These are phyloP conservation scores for Coptotermes formosanus DNA, from an alignment of 1,140 invertebrate species.

Conservation along the genomic window DNA sequence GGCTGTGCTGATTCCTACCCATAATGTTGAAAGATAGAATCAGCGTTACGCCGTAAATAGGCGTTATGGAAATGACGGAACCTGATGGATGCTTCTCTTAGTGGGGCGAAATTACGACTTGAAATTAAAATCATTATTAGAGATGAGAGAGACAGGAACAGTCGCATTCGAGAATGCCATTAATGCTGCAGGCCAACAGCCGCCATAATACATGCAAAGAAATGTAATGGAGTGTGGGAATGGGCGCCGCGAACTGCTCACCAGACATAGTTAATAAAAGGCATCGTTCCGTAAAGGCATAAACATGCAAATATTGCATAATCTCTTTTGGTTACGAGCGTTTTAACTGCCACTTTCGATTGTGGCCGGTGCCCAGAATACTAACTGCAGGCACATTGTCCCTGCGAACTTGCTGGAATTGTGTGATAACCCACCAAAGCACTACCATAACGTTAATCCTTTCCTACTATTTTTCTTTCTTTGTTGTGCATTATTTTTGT, in stretches of 20 bases:
- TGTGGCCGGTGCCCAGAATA: background rate
- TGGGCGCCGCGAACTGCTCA: background rate
- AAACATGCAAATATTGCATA: slow-evolving; percentile 10
- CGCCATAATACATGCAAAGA: background rate
- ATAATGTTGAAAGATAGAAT: slow-evolving; percentile 7
- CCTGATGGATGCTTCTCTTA: background rate
- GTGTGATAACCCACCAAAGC: background rate
- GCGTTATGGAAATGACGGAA: background rate
- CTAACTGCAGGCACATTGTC: background rate
- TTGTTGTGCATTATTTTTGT: background rate
- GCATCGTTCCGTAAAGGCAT: background rate
- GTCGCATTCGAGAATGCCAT: too few relatives aligned
- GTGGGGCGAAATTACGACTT: background rate
- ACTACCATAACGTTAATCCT: background rate
- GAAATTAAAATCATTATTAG: slow-evolving; percentile 4
- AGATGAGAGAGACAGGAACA: background rate
- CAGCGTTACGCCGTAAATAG: background rate
- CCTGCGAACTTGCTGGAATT: background rate
- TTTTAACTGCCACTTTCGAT: slow-evolving; percentile 8
- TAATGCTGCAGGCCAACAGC: too few relatives aligned
- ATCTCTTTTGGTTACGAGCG: background rate
- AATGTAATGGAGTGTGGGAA: slow-evolving; percentile 14
- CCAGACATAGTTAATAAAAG: slow-evolving; percentile 7
- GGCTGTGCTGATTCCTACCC: background rate
- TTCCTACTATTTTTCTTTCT: background rate